Evolutionary conservation across 53 echinoderm and acorn worm genomes (phyloP).

Genomic region (Henricia sp.): DNA sequence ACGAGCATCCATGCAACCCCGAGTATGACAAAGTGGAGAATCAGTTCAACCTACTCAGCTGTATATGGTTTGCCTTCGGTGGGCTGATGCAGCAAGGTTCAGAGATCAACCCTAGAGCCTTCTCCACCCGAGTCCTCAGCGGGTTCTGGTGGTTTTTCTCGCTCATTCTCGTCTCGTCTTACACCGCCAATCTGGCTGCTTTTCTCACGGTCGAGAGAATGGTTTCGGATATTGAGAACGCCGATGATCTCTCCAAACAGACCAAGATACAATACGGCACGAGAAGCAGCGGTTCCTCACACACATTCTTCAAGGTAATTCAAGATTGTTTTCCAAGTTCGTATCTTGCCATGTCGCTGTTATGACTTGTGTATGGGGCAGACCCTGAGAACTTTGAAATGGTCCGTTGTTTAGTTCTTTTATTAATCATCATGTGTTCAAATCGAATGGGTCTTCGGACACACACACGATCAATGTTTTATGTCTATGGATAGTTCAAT

Average conservation of each 20-base stretch:
- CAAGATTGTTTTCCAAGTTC: no score
- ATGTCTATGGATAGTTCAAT: no score
- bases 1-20: constrained; percentile 96
- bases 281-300: constrained; percentile 83
- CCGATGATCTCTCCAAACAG: constrained; percentile 89
- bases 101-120: constrained; percentile 94
- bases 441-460: no score
- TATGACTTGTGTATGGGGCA: no score
- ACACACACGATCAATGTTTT: no score
- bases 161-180: constrained; percentile 92
- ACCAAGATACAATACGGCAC: constrained; percentile 96
- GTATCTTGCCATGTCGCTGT: no score
- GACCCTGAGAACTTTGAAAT: no score
- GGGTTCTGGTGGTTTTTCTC: constrained; percentile 99
- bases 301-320: constrained; percentile 91
- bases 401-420: no score
- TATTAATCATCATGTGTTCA: no score
- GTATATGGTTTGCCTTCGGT: constrained; percentile 99
- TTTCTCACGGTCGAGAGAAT: constrained; percentile 97
- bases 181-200: constrained; percentile 98
- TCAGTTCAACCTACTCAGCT: constrained; percentile 95
- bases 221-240: constrained; percentile 91
- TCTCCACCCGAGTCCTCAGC: constrained; percentile 94
- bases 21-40: constrained; percentile 98
- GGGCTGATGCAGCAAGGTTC: constrained; percentile 99